A percentile compares a stretch with the other conserved stretches of the same genome.
Conservation (phyloP, 2,113 vertebrate genomes). For the Myotis davidii region DNA sequence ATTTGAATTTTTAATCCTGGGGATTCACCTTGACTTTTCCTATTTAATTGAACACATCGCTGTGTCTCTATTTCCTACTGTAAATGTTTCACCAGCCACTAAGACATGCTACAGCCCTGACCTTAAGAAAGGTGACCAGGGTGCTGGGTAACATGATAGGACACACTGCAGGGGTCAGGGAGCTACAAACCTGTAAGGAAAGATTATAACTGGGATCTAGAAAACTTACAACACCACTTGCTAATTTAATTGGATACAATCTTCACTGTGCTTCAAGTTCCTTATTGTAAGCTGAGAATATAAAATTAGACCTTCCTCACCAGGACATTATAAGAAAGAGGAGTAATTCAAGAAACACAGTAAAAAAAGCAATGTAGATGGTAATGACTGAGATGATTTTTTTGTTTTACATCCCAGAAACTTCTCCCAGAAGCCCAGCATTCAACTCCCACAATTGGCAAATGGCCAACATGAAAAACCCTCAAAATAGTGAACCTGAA, state of each 20-base stretch:
- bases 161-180: neutral
- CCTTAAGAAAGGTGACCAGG: neutral
- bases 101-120: neutral
- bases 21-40: neutral
- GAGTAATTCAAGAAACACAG: neutral
- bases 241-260: neutral
- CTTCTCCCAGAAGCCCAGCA: neutral
- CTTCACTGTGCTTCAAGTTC: neutral
- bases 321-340: neutral
- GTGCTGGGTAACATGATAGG: neutral
- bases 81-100: neutral
- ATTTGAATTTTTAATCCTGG: neutral
- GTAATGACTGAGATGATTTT: neutral
- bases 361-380: neutral
- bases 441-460: neutral
- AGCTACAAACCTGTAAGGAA: no score
- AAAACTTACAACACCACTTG: neutral
- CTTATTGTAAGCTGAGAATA: neutral
- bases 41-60: neutral
- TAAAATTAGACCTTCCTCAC: neutral
- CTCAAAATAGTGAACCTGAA: neutral
- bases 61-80: neutral
- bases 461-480: neutral
- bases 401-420: neutral
- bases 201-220: neutral